These are phyloP conservation scores for Drosophila multiciliata DNA, from an alignment of 2,888 invertebrate species.

Conservation along the genomic window DNA sequence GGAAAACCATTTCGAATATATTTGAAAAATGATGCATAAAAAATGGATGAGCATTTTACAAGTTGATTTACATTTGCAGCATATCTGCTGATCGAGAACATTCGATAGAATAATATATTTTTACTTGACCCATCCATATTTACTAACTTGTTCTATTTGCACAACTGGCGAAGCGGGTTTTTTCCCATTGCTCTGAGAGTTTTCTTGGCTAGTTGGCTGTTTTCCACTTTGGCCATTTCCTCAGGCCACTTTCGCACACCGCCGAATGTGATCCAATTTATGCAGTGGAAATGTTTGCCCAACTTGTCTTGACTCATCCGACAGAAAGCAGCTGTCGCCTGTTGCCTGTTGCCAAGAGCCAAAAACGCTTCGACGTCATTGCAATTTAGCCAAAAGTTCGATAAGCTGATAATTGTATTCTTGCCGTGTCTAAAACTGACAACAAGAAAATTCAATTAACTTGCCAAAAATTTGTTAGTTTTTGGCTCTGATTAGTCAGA, in stretches of 20 bases:
- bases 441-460: not conserved
- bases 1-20: no score
- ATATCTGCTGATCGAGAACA: slow-evolving; percentile 2
- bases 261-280: slow-evolving; percentile 45
- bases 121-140: slow-evolving; percentile 42
- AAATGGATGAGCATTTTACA: not conserved
- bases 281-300: slow-evolving; percentile 28
- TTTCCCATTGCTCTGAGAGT: slow-evolving; percentile 23
- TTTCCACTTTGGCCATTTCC: slow-evolving; percentile 29
- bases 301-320: slow-evolving; percentile 25
- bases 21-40: no score
- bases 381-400: slow-evolving; percentile 36
- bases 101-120: not conserved
- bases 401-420: slow-evolving; percentile 25
- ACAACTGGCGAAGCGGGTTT: slow-evolving; percentile 51
- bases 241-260: slow-evolving; percentile 18
- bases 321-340: slow-evolving; percentile 15
- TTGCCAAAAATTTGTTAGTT: not conserved
- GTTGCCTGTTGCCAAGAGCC: slow-evolving; percentile 46
- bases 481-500: not conserved
- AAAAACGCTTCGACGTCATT: slow-evolving; percentile 15
- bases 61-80: not conserved
- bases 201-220: slow-evolving; percentile 1
- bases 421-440: slow-evolving; percentile 16
- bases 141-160: slow-evolving; percentile 29